Evolutionary conservation across 2,797 vertebrate genomes (phyloP).

Genomic region (Chromobotia macracanthus): DNA sequence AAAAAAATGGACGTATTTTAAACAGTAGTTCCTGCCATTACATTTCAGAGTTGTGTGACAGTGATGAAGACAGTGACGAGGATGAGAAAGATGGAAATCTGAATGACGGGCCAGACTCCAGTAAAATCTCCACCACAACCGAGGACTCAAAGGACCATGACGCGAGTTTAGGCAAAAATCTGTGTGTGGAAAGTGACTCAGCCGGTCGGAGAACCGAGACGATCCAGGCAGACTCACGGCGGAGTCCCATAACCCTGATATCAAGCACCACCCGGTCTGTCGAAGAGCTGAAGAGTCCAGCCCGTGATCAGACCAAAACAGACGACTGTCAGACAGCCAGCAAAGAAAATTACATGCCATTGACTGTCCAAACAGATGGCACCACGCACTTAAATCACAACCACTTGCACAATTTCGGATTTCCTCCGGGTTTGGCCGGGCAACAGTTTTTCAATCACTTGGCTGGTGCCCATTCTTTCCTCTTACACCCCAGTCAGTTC

Average conservation of each 20-base stretch:
- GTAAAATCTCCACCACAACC: slow-evolving; percentile 90
- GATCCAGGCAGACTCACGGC: slow-evolving; percentile 87
- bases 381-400: slow-evolving; percentile 81
- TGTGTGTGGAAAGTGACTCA: slow-evolving; percentile 71
- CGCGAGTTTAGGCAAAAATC: slow-evolving; percentile 75
- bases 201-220: slow-evolving; percentile 79
- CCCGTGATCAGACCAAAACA: slow-evolving; percentile 76
- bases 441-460: slow-evolving; percentile 95
- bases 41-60: slow-evolving; percentile 93
- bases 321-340: slow-evolving; percentile 83
- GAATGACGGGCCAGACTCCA: slow-evolving; percentile 84
- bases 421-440: slow-evolving; percentile 86
- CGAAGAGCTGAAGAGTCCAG: slow-evolving; percentile 83
- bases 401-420: slow-evolving; percentile 90
- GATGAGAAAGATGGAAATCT: slow-evolving; percentile 90
- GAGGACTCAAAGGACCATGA: slow-evolving; percentile 82
- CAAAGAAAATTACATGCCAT: slow-evolving; percentile 87
- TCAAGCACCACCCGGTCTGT: slow-evolving; percentile 88
- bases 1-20: too few relatives aligned
- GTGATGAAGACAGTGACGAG: slow-evolving; percentile 92
- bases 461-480: slow-evolving; percentile 88
- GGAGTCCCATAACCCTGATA: slow-evolving; percentile 90
- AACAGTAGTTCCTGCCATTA: too few relatives aligned
- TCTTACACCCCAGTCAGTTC: slow-evolving; percentile 94
- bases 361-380: slow-evolving; percentile 90